phyloP scores from a whole-genome alignment of 2,888 invertebrate species.

The Diarsia mendica region DNA sequence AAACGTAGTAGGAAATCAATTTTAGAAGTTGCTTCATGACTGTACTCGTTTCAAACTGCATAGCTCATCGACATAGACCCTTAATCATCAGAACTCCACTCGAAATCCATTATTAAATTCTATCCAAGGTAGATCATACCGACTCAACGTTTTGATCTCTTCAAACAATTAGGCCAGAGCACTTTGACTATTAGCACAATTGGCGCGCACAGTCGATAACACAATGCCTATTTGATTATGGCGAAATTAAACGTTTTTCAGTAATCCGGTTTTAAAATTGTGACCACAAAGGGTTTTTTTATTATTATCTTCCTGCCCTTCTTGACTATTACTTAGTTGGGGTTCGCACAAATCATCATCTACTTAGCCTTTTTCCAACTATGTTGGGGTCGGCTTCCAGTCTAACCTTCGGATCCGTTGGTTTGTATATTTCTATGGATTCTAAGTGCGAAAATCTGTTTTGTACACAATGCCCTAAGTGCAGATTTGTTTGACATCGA shows the following conservation, averaged over 20 bases:
- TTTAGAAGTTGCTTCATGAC: no score
- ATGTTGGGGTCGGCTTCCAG: no score
- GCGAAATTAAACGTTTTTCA: neutral
- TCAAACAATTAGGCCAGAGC: conserved; percentile 47
- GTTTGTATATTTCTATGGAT: neutral
- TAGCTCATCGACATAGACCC: conserved; percentile 8
- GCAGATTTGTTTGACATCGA: neutral
- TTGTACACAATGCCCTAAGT: neutral
- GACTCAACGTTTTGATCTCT: conserved; percentile 46
- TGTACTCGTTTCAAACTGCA: neutral
- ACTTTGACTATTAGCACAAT: conserved; percentile 57
- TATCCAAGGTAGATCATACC: conserved; percentile 41
- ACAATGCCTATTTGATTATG: conserved; percentile 24
- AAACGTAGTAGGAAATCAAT: no score
- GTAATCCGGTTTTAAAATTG: neutral
- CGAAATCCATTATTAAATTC: conserved; percentile 19
- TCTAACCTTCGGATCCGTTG: no score
- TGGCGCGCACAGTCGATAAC: conserved; percentile 47
- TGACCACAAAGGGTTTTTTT: neutral
- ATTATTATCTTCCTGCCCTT: neutral
- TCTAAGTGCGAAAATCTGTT: neutral
- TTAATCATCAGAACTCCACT: conserved; percentile 8
- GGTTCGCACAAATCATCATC: neutral
- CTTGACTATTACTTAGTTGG: neutral
- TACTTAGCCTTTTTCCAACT: no score